phyloP scores from a whole-genome alignment of 35 echinoderm and acorn worm species.

The Apostichopus parvimensis region DNA sequence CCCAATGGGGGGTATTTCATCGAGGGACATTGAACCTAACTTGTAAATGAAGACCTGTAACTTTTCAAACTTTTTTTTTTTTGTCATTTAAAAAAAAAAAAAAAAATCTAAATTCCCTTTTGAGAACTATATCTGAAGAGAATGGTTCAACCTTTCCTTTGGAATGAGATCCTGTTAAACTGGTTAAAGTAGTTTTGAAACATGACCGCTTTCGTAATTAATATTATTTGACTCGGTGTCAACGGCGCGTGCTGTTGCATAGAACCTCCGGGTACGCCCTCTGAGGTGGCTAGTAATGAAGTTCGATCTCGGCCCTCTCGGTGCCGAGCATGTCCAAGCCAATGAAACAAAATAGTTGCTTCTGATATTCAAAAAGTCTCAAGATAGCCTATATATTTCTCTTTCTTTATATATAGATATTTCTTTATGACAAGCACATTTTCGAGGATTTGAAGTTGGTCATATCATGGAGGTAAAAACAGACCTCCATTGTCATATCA shows the following conservation, averaged over 20 bases:
- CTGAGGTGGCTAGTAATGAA: not conserved
- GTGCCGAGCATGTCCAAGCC: no score
- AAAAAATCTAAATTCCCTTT: not conserved
- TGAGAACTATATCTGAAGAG: not conserved
- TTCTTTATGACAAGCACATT: no score
- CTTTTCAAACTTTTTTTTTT: slow-evolving; percentile 26
- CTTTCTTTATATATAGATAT: no score
- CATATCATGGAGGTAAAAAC: no score
- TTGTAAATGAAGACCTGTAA: slow-evolving; percentile 5
- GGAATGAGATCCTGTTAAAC: not conserved
- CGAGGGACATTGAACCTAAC: slow-evolving; percentile 13
- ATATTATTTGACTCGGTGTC: not conserved
- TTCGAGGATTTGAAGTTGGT: no score
- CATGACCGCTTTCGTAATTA: slow-evolving; percentile 20
- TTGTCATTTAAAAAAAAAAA: no score
- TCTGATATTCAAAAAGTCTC: no score
- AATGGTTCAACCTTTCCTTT: not conserved
- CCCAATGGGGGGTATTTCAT: slow-evolving; percentile 10
- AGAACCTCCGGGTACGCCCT: not conserved
- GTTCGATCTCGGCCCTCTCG: not conserved
- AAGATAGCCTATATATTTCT: no score
- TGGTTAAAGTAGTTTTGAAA: not conserved
- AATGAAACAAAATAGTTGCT: no score
- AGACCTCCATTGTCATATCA: no score
- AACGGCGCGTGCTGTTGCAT: not conserved